phyloP scores from a whole-genome alignment of 2,888 invertebrate species.

The Belgica antarctica region DNA sequence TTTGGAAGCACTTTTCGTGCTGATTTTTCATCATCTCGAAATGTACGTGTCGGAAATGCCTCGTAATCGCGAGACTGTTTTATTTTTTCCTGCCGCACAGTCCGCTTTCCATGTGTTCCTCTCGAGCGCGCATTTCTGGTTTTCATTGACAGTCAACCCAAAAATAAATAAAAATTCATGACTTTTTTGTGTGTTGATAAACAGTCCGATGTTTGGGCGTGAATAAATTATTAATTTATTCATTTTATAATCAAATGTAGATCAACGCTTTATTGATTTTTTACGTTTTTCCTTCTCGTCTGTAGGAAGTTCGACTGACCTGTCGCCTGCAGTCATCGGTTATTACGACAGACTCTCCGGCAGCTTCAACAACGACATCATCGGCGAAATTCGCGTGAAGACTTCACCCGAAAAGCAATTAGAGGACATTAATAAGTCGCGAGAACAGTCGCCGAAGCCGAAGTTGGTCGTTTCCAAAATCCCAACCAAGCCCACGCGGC shows the following conservation, averaged over 20 bases:
- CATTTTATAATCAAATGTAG: neutral
- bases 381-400: constrained; percentile 12
- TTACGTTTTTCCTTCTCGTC: neutral
- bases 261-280: constrained; percentile 26
- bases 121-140: no score
- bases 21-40: constrained; percentile 8
- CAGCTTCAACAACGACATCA: constrained; percentile 54
- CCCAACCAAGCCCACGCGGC: constrained; percentile 45
- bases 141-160: no score
- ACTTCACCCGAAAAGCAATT: constrained; percentile 40
- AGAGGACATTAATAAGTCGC: constrained; percentile 24
- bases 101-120: no score
- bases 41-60: neutral
- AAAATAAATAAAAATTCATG: neutral
- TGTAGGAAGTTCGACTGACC: constrained; percentile 78
- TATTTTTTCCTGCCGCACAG: no score
- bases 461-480: constrained; percentile 46
- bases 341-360: constrained; percentile 75
- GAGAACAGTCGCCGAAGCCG: constrained; percentile 46
- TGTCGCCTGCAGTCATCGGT: constrained; percentile 80
- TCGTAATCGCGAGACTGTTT: neutral
- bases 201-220: neutral
- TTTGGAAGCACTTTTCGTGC: neutral
- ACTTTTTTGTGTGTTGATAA: neutral
- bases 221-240: constrained; percentile 1